These are phyloP conservation scores for Dryadula phaetusa DNA, from an alignment of 2,888 invertebrate species.

Conservation along the genomic window DNA sequence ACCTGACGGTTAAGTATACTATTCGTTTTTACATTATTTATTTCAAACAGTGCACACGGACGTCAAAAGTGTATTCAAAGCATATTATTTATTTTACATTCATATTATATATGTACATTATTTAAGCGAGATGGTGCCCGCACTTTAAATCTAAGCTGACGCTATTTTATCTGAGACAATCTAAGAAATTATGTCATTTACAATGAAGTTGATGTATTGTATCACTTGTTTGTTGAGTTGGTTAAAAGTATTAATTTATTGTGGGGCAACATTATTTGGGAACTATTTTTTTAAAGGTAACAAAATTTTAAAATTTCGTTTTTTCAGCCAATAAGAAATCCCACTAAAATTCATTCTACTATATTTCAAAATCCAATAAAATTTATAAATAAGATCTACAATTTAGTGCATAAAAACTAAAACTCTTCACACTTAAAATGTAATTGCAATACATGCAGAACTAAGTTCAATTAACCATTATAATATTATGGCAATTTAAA, in stretches of 20 bases:
- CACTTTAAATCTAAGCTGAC: slow-evolving; percentile 19
- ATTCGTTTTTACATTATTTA: not conserved
- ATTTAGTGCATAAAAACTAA: not conserved
- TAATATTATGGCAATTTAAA: slow-evolving; percentile 19
- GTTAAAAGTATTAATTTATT: not conserved
- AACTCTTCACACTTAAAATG: not conserved
- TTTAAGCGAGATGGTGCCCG: not conserved
- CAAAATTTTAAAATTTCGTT: too few relatives aligned
- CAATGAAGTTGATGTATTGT: not conserved
- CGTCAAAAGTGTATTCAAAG: not conserved
- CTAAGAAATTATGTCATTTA: slow-evolving; percentile 20
- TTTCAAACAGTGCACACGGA: not conserved
- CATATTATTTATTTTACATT: not conserved
- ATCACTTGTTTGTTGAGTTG: not conserved
- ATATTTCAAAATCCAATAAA: not conserved
- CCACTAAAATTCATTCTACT: too few relatives aligned
- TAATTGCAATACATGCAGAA: slow-evolving; percentile 16
- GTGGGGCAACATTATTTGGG: not conserved
- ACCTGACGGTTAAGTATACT: not conserved
- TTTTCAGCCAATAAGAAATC: too few relatives aligned
- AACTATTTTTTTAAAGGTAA: too few relatives aligned
- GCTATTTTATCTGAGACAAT: slow-evolving; percentile 21
- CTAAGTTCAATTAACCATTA: slow-evolving; percentile 9
- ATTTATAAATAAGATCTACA: not conserved
- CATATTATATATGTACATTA: not conserved